These are phyloP conservation scores for Cotesia congregata DNA, from an alignment of 2,888 invertebrate genomes.

Conservation along the genomic window DNA sequence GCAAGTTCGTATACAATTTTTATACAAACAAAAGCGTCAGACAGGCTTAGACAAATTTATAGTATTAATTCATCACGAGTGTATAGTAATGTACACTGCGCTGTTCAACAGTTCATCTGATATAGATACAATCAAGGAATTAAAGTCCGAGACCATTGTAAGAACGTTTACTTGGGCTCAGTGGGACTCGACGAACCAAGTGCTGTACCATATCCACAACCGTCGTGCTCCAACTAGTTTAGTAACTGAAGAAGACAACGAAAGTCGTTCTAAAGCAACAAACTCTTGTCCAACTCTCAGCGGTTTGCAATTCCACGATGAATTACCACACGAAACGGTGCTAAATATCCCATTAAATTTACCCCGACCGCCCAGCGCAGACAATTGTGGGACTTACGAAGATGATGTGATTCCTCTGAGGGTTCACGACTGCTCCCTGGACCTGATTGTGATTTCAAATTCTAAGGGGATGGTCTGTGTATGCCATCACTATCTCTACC, in stretches of 20 bases:
- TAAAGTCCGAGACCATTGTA: slow-evolving; percentile 72
- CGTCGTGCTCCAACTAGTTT: slow-evolving; percentile 80
- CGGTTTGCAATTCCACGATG: slow-evolving; percentile 88
- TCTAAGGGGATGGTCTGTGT: slow-evolving; percentile 81
- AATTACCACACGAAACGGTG: slow-evolving; percentile 89
- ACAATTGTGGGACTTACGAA: slow-evolving; percentile 80
- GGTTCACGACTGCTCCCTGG: slow-evolving; percentile 86
- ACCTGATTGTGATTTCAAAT: slow-evolving; percentile 84
- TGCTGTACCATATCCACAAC: slow-evolving; percentile 87
- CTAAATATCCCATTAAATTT: slow-evolving; percentile 87
- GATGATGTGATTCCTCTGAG: slow-evolving; percentile 86
- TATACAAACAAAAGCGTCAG: slow-evolving; percentile 74
- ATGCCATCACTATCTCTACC: slow-evolving; percentile 88
- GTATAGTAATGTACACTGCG: slow-evolving; percentile 71
- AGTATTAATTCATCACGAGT: slow-evolving; percentile 83
- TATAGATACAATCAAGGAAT: slow-evolving; percentile 53
- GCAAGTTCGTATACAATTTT: slow-evolving; percentile 86
- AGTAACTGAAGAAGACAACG: slow-evolving; percentile 76
- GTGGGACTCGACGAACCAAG: slow-evolving; percentile 85
- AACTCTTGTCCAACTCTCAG: slow-evolving; percentile 79
- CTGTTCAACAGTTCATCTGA: slow-evolving; percentile 50
- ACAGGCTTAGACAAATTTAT: slow-evolving; percentile 76
- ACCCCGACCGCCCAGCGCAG: slow-evolving; percentile 77
- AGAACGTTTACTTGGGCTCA: slow-evolving; percentile 88
- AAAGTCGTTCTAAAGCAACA: slow-evolving; percentile 71